Evolutionary conservation across 2,888 invertebrate genomes (phyloP).

Genomic region (Drosophila bunnanda): DNA sequence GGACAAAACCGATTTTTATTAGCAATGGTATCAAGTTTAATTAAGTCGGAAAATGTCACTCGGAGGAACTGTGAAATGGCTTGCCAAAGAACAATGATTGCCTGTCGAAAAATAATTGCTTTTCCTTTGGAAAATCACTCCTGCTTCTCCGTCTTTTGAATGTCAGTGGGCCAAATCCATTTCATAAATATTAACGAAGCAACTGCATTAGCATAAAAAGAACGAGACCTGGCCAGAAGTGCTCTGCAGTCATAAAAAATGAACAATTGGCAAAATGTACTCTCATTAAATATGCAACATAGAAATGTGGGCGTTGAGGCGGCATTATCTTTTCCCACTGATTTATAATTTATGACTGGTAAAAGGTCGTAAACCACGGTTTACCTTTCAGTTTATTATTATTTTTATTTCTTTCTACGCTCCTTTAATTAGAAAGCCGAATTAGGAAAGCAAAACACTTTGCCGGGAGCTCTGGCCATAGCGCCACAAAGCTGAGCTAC

Average conservation of each 20-base stretch:
- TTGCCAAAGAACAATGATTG: conserved; percentile 18
- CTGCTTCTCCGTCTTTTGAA: no score
- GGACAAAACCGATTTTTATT: conserved; percentile 51
- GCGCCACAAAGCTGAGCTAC: conserved; percentile 1
- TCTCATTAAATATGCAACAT: conserved; percentile 12
- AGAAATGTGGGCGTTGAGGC: conserved; percentile 12
- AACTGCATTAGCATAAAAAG: conserved; percentile 26
- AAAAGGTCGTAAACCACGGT: conserved; percentile 32
- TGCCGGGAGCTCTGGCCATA: background rate
- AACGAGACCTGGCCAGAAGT: background rate
- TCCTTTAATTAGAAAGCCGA: conserved; percentile 3
- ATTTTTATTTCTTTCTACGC: background rate
- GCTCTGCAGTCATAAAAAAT: conserved; percentile 28
- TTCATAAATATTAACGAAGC: conserved; percentile 28
- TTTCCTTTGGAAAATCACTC: conserved; percentile 10
- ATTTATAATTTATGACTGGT: conserved; percentile 61
- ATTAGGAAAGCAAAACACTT: background rate
- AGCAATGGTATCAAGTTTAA: conserved; percentile 62
- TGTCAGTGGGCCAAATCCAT: no score
- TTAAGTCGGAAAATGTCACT: conserved; percentile 55
- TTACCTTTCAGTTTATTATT: conserved; percentile 12
- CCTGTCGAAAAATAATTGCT: conserved; percentile 24
- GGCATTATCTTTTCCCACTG: conserved; percentile 25
- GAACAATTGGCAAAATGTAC: conserved; percentile 44
- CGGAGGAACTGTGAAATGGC: conserved; percentile 33